A percentile compares a stretch with the other conserved stretches of the same genome.
phyloP scores from a whole-genome alignment of 2,888 invertebrate species.

The Sisyra terminalis region DNA sequence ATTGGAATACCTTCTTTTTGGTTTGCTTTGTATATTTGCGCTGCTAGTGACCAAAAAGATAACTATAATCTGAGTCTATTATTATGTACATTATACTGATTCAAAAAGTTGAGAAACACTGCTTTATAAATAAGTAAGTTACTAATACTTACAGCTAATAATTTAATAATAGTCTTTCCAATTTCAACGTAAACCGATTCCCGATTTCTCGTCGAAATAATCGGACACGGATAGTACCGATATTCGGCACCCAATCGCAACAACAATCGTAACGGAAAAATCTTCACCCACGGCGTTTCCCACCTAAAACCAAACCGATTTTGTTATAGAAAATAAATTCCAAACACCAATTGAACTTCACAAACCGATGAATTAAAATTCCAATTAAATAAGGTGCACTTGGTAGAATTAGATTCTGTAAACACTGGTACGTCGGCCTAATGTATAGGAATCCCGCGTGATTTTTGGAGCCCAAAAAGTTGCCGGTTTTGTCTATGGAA shows the following conservation, averaged over 20 bases:
- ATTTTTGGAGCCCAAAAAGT: constrained; percentile 50
- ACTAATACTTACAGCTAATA: constrained; percentile 41
- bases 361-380: constrained; percentile 53
- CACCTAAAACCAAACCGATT: too few species aligned
- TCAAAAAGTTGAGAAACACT: too few species aligned
- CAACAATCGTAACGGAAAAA: constrained; percentile 56
- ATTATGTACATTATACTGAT: too few species aligned
- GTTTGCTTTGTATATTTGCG: too few species aligned
- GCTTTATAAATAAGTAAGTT: constrained; percentile 6
- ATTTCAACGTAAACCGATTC: constrained; percentile 72
- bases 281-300: constrained; percentile 71
- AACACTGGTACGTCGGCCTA: constrained; percentile 63
- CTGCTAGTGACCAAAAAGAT: too few species aligned
- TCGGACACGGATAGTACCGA: constrained; percentile 71
- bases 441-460: constrained; percentile 73
- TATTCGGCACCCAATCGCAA: constrained; percentile 70
- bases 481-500: constrained; percentile 39
- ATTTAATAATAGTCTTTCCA: constrained; percentile 75
- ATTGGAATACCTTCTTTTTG: too few species aligned
- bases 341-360: not conserved
- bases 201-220: constrained; percentile 58
- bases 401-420: constrained; percentile 56
- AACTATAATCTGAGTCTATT: too few species aligned
- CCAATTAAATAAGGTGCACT: constrained; percentile 60
- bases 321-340: too few species aligned